phyloP scores from a whole-genome alignment of 2,113 vertebrate species.

The Erythrocercus mccallii region DNA sequence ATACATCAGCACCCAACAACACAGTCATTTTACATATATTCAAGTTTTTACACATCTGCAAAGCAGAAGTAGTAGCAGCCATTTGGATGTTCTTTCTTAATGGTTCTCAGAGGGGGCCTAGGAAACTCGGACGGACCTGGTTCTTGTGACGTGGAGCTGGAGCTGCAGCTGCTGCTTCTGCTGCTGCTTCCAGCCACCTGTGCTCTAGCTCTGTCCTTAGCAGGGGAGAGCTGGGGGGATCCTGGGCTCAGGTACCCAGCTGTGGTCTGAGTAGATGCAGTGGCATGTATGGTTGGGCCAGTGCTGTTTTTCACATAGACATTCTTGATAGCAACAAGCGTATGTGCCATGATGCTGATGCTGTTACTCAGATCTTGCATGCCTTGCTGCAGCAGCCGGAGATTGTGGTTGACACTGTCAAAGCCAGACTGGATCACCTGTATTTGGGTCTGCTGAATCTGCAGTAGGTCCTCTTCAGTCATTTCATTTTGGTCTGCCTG shows the following conservation, averaged over 20 bases:
- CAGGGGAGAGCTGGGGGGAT: constrained; percentile 47
- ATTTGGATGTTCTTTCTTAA: constrained; percentile 71
- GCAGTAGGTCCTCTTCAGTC: constrained; percentile 62
- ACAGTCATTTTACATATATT: constrained; percentile 21
- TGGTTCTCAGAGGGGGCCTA: constrained; percentile 47
- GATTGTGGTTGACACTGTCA: constrained; percentile 66
- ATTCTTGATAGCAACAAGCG: constrained; percentile 58
- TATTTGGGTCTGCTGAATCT: constrained; percentile 65
- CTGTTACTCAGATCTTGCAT: constrained; percentile 69
- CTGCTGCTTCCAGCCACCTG: constrained; percentile 61
- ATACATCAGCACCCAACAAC: constrained; percentile 8
- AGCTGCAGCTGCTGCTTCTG: constrained; percentile 71
- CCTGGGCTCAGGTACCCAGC: constrained; percentile 63
- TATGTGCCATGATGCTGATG: constrained; percentile 63
- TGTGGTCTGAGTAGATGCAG: constrained; percentile 56
- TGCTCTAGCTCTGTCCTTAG: constrained; percentile 46
- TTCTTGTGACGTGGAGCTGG: constrained; percentile 62
- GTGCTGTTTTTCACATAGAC: constrained; percentile 63
- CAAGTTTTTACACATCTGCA: constrained; percentile 66
- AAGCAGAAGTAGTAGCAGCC: constrained; percentile 73
- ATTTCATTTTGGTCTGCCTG: constrained; percentile 44
- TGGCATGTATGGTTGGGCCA: constrained; percentile 13
- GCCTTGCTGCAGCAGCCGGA: constrained; percentile 65
- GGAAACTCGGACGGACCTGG: constrained; percentile 62
- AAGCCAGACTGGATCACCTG: constrained; percentile 69